Evolutionary conservation across 2,113 vertebrate genomes (phyloP), one percentile per base, ranked within the genome.

Genomic region (Marmota flaviventris): DNA sequence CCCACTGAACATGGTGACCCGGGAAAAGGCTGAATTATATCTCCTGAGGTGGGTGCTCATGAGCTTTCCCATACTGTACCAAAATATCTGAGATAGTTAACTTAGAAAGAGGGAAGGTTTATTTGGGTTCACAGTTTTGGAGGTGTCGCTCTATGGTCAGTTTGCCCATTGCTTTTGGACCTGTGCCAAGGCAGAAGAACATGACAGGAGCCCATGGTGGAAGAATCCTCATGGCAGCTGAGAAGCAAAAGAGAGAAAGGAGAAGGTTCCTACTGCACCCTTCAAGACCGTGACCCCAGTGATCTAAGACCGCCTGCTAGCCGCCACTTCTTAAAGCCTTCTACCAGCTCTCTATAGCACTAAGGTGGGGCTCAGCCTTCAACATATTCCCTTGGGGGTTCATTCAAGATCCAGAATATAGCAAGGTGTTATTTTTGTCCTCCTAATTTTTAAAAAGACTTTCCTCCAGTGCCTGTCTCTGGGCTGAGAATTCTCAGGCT

Each of bases 121-220:
- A 3, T 42, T 42, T 83, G 69, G 27, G 2, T n/a, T 77, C 13
- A n/a, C 5, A 34, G 34, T 7, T 53, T 53, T 65, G 17, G 58
- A 22, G 34, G 12, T 32, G 51, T 67, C 12, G 25, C 4, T 48
- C 12, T 37, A 12, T 65, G 18, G 29, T 53, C 20, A 20, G 7
- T 76, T 22, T 5, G 16, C 42, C 67, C 45, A 16, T 45, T 83
- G 25, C 32, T 1, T 45, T 51, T 75, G 51, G 13, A 10, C 20
- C 20, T 34, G 2, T 1, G 9, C 0, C 24, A 14, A 24, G 8
- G 14, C 12, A 34, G 34, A 18, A 14, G 25, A 13, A 56, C n/a
- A 4, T 20, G 27, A 2, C 39, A 2, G 27, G 24, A 34, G 17
- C 25, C 10, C 18, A 4, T 16, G 8, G 4, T 24, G 2, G 18